A percentile compares a stretch with the other conserved stretches of the same genome.
Conservation (phyloP, 2,113 vertebrate species). For the Muscicapa adusta region DNA sequence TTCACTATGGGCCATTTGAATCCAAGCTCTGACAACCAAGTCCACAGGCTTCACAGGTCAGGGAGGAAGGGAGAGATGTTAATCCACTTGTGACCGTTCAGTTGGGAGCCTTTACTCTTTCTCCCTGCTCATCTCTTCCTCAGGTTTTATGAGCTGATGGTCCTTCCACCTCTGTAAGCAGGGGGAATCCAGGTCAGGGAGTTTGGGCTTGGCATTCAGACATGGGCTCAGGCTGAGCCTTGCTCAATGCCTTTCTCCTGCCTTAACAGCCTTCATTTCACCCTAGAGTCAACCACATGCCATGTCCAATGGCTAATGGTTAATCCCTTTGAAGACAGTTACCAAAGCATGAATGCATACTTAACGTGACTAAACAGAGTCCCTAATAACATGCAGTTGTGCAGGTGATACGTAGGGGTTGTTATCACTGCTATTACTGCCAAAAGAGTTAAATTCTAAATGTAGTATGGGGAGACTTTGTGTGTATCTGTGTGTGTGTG, state of each 20-base stretch:
- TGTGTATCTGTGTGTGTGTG: neutral
- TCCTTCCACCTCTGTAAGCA: slow-evolving; percentile 27
- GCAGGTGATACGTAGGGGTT: neutral
- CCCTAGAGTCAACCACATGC: neutral
- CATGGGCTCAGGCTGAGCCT: neutral
- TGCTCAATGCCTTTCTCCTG: neutral
- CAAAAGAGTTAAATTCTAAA: neutral
- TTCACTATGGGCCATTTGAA: neutral
- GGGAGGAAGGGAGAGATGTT: neutral
- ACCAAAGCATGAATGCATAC: neutral
- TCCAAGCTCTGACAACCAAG: neutral
- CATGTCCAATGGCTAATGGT: neutral
- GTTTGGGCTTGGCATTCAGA: neutral
- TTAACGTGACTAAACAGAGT: neutral
- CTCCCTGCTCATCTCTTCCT: neutral
- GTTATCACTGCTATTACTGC: neutral
- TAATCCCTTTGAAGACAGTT: slow-evolving; percentile 8
- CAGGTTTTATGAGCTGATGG: neutral
- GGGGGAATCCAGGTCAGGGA: slow-evolving; percentile 16
- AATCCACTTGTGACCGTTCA: neutral
- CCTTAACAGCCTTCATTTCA: neutral
- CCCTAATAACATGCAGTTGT: neutral
- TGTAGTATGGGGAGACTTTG: neutral
- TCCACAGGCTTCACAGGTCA: neutral
- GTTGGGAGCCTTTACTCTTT: neutral